A percentile compares a stretch with the other conserved stretches of the same genome.
phyloP scores from a whole-genome alignment of 2,797 vertebrate genomes.

The Xenentodon cancila region DNA sequence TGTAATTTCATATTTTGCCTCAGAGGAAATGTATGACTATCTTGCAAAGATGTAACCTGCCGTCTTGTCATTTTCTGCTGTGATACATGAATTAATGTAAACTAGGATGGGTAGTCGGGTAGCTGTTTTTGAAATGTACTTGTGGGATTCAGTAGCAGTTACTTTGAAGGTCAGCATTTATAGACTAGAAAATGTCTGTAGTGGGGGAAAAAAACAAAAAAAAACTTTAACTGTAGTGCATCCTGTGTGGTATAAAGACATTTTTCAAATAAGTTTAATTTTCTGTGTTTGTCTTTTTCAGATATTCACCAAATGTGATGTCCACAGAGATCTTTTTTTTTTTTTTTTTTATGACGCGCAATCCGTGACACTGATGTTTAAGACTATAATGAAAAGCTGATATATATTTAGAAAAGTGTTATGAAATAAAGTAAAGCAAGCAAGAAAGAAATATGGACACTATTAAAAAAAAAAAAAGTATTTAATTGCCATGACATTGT shows the following conservation, averaged over 20 bases:
- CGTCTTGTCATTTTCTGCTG: constrained; percentile 17
- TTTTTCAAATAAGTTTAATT: constrained; percentile 6
- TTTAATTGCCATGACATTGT: background rate
- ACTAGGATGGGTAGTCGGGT: background rate
- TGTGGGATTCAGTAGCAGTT: constrained; percentile 13
- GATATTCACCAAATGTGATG: constrained; percentile 1
- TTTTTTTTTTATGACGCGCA: background rate
- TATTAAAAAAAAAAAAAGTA: too few relatives aligned
- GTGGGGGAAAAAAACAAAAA: too few relatives aligned
- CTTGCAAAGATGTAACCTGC: constrained; percentile 34
- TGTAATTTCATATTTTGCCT: background rate
- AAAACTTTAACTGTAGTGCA: too few relatives aligned
- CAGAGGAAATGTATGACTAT: constrained; percentile 5
- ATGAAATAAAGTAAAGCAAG: constrained; percentile 55
- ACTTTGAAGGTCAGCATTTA: too few relatives aligned
- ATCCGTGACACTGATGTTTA: constrained; percentile 11
- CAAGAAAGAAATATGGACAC: constrained; percentile 1
- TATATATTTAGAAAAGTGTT: constrained; percentile 18
- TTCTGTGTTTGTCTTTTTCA: constrained; percentile 16
- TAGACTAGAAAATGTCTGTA: too few relatives aligned
- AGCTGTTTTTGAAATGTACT: constrained; percentile 11
- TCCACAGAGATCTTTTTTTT: background rate
- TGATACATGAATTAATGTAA: constrained; percentile 18
- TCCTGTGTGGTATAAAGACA: background rate
- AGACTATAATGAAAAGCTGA: background rate